phyloP scores from a whole-genome alignment of 2,113 vertebrate genomes.

The Turdus rufiventris region DNA sequence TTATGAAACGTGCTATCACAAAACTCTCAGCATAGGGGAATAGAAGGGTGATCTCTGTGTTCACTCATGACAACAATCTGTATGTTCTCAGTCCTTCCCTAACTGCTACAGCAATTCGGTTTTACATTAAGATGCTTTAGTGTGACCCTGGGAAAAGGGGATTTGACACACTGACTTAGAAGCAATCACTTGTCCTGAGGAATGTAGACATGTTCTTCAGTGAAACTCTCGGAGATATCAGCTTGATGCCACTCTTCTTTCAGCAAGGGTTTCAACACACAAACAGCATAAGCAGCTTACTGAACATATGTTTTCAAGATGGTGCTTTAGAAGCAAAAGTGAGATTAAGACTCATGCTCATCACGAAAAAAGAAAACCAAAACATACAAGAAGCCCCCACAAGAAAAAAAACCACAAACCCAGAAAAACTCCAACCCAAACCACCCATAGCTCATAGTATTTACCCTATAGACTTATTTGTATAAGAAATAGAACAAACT shows the following conservation, averaged over 20 bases:
- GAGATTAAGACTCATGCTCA: not conserved
- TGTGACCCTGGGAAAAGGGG: not conserved
- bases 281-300: slow-evolving; percentile 5
- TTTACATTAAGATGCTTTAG: not conserved
- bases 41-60: not conserved
- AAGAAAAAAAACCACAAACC: accelerated
- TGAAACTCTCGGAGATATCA: not conserved
- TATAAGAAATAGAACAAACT: not conserved
- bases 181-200: not conserved
- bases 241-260: not conserved
- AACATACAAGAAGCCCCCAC: not conserved
- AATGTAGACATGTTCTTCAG: not conserved
- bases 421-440: not conserved
- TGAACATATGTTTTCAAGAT: slow-evolving; percentile 8
- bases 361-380: not conserved
- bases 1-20: not conserved
- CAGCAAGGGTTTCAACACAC: not conserved
- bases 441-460: not conserved
- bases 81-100: not conserved
- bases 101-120: accelerated
- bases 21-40: not conserved
- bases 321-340: slow-evolving; percentile 1
- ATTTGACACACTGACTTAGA: not conserved
- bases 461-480: not conserved
- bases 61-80: not conserved